phyloP scores from a whole-genome alignment of 1,140 invertebrate species.

The Macrobrachium nipponense region DNA sequence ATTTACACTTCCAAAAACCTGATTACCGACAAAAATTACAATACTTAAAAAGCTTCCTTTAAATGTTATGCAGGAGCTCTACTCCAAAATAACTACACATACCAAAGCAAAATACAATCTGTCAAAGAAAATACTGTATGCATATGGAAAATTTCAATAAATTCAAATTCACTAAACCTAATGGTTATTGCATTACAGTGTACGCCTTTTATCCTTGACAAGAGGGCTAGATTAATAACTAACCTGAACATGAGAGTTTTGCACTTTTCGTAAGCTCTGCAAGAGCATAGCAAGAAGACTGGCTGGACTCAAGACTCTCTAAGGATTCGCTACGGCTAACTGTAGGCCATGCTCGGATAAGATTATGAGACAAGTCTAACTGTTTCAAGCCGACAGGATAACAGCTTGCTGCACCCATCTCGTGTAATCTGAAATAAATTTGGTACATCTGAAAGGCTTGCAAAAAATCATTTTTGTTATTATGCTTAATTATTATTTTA shows the following conservation, averaged over 20 bases:
- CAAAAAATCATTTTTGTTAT: neutral
- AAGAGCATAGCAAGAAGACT: conserved; percentile 47
- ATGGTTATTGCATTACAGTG: neutral
- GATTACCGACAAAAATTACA: too few relatives aligned
- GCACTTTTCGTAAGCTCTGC: conserved; percentile 27
- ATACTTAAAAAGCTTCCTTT: too few relatives aligned
- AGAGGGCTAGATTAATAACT: neutral
- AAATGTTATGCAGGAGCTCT: too few relatives aligned
- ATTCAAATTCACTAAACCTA: too few relatives aligned
- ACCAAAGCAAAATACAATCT: too few relatives aligned
- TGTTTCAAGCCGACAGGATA: conserved; percentile 91
- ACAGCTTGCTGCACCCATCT: conserved; percentile 88
- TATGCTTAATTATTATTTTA: too few relatives aligned
- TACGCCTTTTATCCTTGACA: neutral
- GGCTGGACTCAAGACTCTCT: conserved; percentile 47
- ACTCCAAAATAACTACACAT: too few relatives aligned
- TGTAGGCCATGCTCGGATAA: conserved; percentile 85
- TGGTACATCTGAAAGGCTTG: neutral
- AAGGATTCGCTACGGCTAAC: conserved; percentile 51
- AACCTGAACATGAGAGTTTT: conserved; percentile 47
- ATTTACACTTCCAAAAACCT: too few relatives aligned
- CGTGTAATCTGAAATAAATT: conserved; percentile 65
- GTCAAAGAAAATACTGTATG: too few relatives aligned
- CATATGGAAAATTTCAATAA: too few relatives aligned
- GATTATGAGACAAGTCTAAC: conserved; percentile 93